Percentiles rank a stretch among this genome's conserved stretches.
Conservation (phyloP, 2,888 invertebrate species). For the Lycia hirtaria region DNA sequence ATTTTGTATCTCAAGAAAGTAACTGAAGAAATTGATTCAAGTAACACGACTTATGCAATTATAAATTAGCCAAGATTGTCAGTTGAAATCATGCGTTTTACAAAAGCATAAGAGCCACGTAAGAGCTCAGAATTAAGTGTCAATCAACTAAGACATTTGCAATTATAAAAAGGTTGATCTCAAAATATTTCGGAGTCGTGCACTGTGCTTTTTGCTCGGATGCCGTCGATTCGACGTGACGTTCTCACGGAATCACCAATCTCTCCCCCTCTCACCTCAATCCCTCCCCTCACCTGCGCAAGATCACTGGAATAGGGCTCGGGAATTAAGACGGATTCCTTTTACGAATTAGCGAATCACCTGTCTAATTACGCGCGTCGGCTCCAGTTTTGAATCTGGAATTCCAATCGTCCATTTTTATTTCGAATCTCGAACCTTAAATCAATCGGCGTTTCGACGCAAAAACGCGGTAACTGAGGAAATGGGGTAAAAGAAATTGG, state of each 20-base stretch:
- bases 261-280: constrained; percentile 31
- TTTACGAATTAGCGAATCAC: constrained; percentile 82
- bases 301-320: constrained; percentile 57
- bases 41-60: constrained; percentile 29
- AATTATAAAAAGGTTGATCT: constrained; percentile 62
- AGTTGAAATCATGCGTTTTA: constrained; percentile 34
- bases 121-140: constrained; percentile 57
- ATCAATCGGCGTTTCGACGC: constrained; percentile 41
- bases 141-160: constrained; percentile 55
- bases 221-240: constrained; percentile 81
- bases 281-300: constrained; percentile 37
- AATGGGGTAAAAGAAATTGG: constrained; percentile 46
- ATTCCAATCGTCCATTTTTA: constrained; percentile 46
- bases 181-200: constrained; percentile 45
- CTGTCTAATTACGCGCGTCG: constrained; percentile 78
- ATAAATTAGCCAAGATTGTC: constrained; percentile 37
- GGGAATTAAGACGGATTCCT: constrained; percentile 75
- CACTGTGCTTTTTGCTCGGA: constrained; percentile 73
- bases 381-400: constrained; percentile 62
- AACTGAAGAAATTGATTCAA: constrained; percentile 7
- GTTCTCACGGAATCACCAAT: constrained; percentile 70
- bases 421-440: constrained; percentile 34
- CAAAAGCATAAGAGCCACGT: constrained; percentile 47
- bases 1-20: constrained; percentile 19
- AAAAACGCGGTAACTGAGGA: constrained; percentile 39